Conservation (phyloP, 2,797 vertebrate species). For the Phylloscopus collybita region DNA sequence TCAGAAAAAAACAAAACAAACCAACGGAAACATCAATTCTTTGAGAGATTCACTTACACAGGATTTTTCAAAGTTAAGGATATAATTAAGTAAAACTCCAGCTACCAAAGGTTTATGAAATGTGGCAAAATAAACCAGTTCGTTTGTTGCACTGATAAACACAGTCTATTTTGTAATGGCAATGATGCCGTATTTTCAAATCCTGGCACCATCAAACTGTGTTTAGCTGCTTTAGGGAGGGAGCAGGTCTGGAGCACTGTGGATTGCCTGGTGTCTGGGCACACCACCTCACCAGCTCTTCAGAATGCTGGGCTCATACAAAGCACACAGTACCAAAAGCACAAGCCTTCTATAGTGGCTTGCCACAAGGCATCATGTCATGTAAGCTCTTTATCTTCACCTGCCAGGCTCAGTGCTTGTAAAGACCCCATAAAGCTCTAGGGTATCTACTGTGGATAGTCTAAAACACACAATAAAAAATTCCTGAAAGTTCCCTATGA, state of each 20-base stretch:
- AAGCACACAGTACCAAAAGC: neutral
- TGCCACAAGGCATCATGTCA: neutral
- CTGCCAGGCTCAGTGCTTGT: neutral
- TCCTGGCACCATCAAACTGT: neutral
- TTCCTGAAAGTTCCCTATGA: neutral
- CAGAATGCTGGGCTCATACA: neutral
- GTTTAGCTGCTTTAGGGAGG: neutral
- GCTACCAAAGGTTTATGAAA: neutral
- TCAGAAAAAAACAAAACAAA: neutral
- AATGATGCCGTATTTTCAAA: accelerated
- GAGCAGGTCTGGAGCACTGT: neutral
- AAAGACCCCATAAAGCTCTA: neutral
- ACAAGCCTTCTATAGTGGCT: neutral
- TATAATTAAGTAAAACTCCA: neutral
- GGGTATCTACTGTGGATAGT: neutral
- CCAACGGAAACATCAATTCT: neutral
- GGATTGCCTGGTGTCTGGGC: neutral
- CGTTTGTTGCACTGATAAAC: neutral
- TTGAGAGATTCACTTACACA: neutral
- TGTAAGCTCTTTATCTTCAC: neutral
- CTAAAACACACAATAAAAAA: neutral
- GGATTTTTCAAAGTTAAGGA: neutral
- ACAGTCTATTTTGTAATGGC: neutral
- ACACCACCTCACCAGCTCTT: neutral
- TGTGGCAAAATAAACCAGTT: neutral